Conservation (phyloP, 2,797 vertebrate species). For the Syngnathus rostellatus region DNA sequence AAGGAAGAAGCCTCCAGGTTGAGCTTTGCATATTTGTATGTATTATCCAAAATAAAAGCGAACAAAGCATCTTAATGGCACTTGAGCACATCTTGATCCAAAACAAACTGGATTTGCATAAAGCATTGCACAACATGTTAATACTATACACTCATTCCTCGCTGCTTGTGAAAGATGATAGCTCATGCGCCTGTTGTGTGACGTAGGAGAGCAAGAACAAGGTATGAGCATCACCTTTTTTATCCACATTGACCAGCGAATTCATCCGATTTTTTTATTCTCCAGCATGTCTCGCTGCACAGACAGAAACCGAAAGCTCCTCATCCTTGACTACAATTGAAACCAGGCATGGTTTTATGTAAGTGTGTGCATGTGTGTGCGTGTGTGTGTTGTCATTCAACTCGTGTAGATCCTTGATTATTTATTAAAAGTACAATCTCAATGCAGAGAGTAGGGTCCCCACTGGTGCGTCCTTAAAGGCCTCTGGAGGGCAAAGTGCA, state of each 20-base stretch:
- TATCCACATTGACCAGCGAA: slow-evolving; percentile 12
- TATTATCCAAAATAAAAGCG: slow-evolving; percentile 34
- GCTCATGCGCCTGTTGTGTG: background rate
- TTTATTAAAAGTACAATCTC: slow-evolving; percentile 51
- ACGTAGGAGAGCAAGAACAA: slow-evolving; percentile 14
- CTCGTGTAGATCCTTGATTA: slow-evolving; percentile 46
- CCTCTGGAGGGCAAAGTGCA: slow-evolving; percentile 24
- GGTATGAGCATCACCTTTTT: slow-evolving; percentile 13
- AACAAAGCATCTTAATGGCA: slow-evolving; percentile 52
- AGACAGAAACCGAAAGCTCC: slow-evolving; percentile 8
- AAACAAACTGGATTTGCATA: background rate
- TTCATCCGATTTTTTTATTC: background rate
- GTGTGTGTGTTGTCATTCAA: slow-evolving; percentile 22
- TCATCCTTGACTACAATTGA: slow-evolving; percentile 16
- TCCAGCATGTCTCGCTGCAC: background rate
- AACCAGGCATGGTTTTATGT: slow-evolving; percentile 24
- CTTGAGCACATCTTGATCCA: slow-evolving; percentile 22
- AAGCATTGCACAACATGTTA: slow-evolving; percentile 56
- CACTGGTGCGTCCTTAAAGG: slow-evolving; percentile 23
- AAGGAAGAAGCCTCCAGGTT: slow-evolving; percentile 21
- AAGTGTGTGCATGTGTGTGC: slow-evolving; percentile 16
- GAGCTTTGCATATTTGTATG: slow-evolving; percentile 33
- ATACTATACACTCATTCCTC: slow-evolving; percentile 26
- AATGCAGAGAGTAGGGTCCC: slow-evolving; percentile 48
- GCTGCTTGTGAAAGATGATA: background rate